Conservation (phyloP, 2,888 invertebrate species). For the Diabrotica balteata region DNA sequence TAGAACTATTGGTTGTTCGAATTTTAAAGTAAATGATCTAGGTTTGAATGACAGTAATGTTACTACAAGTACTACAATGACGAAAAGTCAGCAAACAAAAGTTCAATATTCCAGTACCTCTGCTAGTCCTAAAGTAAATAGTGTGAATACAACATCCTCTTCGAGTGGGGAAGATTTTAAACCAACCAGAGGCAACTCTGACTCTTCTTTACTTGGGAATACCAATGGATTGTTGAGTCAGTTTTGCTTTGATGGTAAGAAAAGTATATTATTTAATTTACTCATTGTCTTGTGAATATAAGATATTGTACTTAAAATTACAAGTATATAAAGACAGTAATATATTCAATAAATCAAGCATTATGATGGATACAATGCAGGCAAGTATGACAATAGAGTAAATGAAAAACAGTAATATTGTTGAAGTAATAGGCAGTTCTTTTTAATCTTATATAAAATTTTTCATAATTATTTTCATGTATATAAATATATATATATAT, state of each 20-base stretch:
- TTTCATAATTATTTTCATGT: too few species aligned
- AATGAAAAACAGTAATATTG: too few species aligned
- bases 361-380: too few species aligned
- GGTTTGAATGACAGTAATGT: conserved; percentile 28
- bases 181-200: conserved; percentile 30
- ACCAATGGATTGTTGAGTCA: conserved; percentile 56
- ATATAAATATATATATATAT: too few species aligned
- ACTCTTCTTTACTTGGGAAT: conserved; percentile 31
- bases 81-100: conserved; percentile 44
- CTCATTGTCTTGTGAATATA: too few species aligned
- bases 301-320: too few species aligned
- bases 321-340: too few species aligned
- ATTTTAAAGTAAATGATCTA: conserved; percentile 52
- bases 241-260: conserved; percentile 55
- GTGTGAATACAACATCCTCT: conserved; percentile 49
- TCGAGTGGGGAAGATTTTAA: conserved; percentile 35
- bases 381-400: too few species aligned
- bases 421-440: too few species aligned
- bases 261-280: conserved; percentile 2
- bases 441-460: too few species aligned
- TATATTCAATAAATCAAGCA: too few species aligned
- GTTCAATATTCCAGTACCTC: conserved; percentile 49
- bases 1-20: conserved; percentile 55
- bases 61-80: conserved; percentile 34
- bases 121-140: conserved; percentile 59